phyloP scores from a whole-genome alignment of 2,888 invertebrate species.

The Sphaerophoria taeniata region DNA sequence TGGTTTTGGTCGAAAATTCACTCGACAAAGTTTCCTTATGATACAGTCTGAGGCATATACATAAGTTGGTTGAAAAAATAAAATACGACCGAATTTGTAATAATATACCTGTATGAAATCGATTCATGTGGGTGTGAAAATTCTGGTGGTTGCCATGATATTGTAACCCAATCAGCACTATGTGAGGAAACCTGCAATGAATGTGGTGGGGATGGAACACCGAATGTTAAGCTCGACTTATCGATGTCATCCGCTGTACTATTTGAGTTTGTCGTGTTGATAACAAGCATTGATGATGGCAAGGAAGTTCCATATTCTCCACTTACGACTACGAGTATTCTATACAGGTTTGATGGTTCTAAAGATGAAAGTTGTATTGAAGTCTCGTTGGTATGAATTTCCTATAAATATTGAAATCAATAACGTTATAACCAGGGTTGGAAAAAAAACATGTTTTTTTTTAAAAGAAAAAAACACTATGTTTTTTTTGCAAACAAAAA shows the following conservation, averaged over 20 bases:
- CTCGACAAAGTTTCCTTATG: conserved; percentile 87
- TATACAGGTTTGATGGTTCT: conserved; percentile 88
- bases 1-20: conserved; percentile 86
- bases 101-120: conserved; percentile 88
- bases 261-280: conserved; percentile 86
- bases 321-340: conserved; percentile 90
- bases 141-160: conserved; percentile 93
- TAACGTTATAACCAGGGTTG: too few species aligned
- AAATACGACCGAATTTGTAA: conserved; percentile 6
- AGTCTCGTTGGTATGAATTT: conserved; percentile 88
- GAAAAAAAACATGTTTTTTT: too few species aligned
- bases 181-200: conserved; percentile 90
- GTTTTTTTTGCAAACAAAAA: too few species aligned
- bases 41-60: conserved; percentile 84
- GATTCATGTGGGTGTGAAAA: conserved; percentile 91
- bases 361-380: conserved; percentile 86
- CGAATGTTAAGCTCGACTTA: conserved; percentile 79
- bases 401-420: conserved; percentile 82
- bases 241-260: conserved; percentile 12
- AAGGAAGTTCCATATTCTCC: conserved; percentile 91
- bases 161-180: conserved; percentile 91
- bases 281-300: conserved; percentile 91
- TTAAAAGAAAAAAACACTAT: too few species aligned
- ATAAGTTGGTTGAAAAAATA: not conserved
- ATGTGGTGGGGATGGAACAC: conserved; percentile 92